Percentiles rank a stretch among this genome's conserved stretches.
phyloP scores from a whole-genome alignment of 2,113 vertebrate species.

The Pteronura brasiliensis region DNA sequence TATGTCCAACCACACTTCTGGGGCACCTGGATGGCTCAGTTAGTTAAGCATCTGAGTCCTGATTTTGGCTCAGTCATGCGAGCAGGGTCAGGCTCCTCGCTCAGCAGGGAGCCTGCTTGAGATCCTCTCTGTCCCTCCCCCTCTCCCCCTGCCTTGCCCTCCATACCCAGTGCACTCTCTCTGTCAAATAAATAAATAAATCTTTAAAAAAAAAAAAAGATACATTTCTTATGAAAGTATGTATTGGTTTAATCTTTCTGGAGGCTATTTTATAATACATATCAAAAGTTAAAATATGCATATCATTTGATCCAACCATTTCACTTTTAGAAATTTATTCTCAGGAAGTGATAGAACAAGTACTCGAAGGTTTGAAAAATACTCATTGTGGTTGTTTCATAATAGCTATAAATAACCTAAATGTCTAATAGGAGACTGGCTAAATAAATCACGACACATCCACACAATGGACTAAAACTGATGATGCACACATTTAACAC shows the following conservation, averaged over 20 bases:
- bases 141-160: accelerated
- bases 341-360: slow-evolving; percentile 25
- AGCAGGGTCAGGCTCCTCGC: background rate
- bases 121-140: background rate
- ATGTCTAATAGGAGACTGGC: slow-evolving; percentile 2
- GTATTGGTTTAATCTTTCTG: background rate
- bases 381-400: background rate
- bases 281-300: slow-evolving; percentile 4
- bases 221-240: background rate
- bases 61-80: background rate
- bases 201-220: background rate
- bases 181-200: background rate
- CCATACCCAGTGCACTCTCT: no score
- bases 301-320: slow-evolving; percentile 21
- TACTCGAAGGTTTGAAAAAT: slow-evolving; percentile 34
- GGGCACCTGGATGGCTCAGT: background rate
- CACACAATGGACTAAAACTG: background rate
- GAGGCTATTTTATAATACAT: background rate
- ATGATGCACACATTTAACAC: background rate
- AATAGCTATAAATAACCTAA: slow-evolving; percentile 28
- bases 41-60: background rate
- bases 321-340: slow-evolving; percentile 35
- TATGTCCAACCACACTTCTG: background rate
- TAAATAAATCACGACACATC: slow-evolving; percentile 16
- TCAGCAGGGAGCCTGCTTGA: background rate